Evolutionary conservation across 2,797 vertebrate species (phyloP), one percentile per base, ranked within the genome.

Genomic region (Phrynocephalus forsythii): DNA sequence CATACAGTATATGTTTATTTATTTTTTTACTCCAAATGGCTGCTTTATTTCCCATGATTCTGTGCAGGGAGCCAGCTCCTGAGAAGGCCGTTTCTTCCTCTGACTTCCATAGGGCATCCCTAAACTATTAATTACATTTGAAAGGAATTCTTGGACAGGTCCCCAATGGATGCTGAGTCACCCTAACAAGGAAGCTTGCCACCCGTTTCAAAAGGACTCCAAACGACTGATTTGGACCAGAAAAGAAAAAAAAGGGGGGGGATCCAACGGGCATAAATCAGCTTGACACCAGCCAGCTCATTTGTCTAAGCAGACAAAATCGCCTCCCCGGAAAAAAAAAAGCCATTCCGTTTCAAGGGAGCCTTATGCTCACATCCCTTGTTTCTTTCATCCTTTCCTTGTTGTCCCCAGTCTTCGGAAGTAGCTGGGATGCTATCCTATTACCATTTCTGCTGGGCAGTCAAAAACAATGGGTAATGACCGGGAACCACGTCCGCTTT

Each of bases 381-480:
- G 48, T 28, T 28, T 86, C 38, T 85, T 68, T 50, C 66, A 52
- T 76, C n/a, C 44, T 77, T 63, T 87, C 24, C 78, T 82, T 82
- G 38, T 33, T 52, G 44, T 68, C 48, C 22, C 11, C n/a, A 20
- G 66, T 66, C 26, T 30, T 66, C 73, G 33, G 63, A 83, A 83
- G 10, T n/a, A 26, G 13, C 71, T 52, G 50, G 6, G 5, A 38
- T 3, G 6, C 73, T 83, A 56, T 71, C 60, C n/a, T 50, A n/a
- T 82, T 82, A 76, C 72, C 66, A 75, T 48, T 48, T 75, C n/a
- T 76, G 44, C 72, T 77, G 44, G 56, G 79, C 48, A 68, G 71
- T 76, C 60, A 76, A 67, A 76, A 82, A 75, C 44, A 77, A 68
- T 77, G 73, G 26, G 33, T 2, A 71, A 83, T 56, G 24, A n/a